Conservation (phyloP, 2,888 invertebrate genomes). For the Euphydryas editha region DNA sequence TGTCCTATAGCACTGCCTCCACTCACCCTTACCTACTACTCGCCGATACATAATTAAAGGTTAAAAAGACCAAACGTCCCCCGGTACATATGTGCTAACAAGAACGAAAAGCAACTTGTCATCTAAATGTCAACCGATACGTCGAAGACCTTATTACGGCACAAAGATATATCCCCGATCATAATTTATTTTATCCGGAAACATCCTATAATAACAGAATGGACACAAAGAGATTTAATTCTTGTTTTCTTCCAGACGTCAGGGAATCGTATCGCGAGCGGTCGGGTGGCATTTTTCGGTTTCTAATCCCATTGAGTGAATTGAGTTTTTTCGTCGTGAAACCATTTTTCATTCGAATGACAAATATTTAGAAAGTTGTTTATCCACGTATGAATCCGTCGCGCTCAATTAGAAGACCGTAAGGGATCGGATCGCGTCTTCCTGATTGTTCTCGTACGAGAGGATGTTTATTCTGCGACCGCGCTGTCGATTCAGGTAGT, state of each 20-base stretch:
- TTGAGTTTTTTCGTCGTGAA: constrained; percentile 64
- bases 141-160: constrained; percentile 38
- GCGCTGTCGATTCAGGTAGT: constrained; percentile 77
- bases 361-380: constrained; percentile 83
- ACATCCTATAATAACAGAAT: constrained; percentile 59
- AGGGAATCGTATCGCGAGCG: constrained; percentile 57
- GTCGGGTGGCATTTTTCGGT: constrained; percentile 75
- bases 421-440: constrained; percentile 58
- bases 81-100: not conserved
- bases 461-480: constrained; percentile 78
- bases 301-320: constrained; percentile 78
- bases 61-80: constrained; percentile 43
- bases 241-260: constrained; percentile 58
- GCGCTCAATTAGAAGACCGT: constrained; percentile 69
- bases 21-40: constrained; percentile 40
- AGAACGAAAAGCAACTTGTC: constrained; percentile 34
- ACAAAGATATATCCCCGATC: constrained; percentile 44
- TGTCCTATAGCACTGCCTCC: constrained; percentile 49
- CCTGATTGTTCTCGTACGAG: constrained; percentile 68
- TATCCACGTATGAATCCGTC: constrained; percentile 70
- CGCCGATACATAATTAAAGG: constrained; percentile 60
- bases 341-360: constrained; percentile 80
- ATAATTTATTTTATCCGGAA: constrained; percentile 57
- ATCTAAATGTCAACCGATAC: constrained; percentile 31
- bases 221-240: constrained; percentile 64